Evolutionary conservation across 2,888 invertebrate species (phyloP).

Genomic region (Chloroclystis v-ata): DNA sequence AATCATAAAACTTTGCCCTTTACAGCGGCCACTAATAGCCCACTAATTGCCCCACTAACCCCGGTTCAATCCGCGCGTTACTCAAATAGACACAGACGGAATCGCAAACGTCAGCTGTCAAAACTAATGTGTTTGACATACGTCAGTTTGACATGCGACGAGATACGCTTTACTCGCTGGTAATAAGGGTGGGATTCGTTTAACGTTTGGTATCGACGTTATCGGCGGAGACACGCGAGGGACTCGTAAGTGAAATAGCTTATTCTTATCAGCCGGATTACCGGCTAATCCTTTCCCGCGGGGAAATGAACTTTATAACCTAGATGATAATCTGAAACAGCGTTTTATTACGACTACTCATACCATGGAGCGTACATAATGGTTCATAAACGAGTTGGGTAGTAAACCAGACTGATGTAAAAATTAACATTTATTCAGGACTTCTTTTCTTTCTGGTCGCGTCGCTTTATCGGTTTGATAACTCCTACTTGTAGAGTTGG

Average conservation of each 20-base stretch:
- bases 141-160: constrained; percentile 18
- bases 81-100: constrained; percentile 18
- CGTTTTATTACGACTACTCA: background rate
- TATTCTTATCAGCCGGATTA: constrained; percentile 22
- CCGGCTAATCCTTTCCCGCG: constrained; percentile 14
- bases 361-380: too few species aligned
- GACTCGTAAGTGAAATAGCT: constrained; percentile 25
- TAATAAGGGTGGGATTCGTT: constrained; percentile 8
- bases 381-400: too few species aligned
- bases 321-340: background rate
- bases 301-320: background rate
- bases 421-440: too few species aligned
- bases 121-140: constrained; percentile 15
- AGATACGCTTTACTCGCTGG: background rate
- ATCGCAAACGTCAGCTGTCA: constrained; percentile 17
- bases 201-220: constrained; percentile 9
- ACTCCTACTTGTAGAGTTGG: too few species aligned
- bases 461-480: too few species aligned
- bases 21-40: background rate
- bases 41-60: constrained; percentile 5
- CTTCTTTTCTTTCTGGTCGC: too few species aligned
- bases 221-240: constrained; percentile 24
- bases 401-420: too few species aligned
- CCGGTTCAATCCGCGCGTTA: constrained; percentile 11
- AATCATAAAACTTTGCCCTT: background rate